A percentile compares a stretch with the other conserved stretches of the same genome.
Conservation (phyloP, 2,797 vertebrate species). For the Alectoris magna region DNA sequence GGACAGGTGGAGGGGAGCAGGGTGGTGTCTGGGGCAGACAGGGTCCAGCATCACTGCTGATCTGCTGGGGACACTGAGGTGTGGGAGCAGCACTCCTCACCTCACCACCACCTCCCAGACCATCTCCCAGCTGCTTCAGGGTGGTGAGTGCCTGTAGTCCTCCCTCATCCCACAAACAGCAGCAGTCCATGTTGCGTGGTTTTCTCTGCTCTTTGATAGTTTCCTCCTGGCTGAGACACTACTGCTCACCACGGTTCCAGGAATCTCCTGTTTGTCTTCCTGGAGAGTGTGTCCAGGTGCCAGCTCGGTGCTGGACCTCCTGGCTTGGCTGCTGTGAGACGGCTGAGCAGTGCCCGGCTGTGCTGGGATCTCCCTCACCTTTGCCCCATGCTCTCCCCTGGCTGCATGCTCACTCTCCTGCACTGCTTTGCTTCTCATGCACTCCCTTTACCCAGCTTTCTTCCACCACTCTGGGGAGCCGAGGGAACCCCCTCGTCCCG, state of each 20-base stretch:
- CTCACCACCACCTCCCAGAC: not conserved
- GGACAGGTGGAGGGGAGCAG: too few relatives aligned
- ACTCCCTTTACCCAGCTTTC: not conserved
- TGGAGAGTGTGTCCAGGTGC: not conserved
- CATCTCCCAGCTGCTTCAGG: not conserved
- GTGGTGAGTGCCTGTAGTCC: not conserved
- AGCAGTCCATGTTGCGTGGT: not conserved
- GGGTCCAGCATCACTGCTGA: not conserved
- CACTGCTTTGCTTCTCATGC: not conserved
- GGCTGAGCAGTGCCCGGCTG: not conserved
- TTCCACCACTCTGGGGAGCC: not conserved
- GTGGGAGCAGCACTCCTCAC: not conserved
- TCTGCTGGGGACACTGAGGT: not conserved
- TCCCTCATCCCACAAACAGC: not conserved
- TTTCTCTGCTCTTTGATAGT: not conserved
- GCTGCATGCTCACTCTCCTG: not conserved
- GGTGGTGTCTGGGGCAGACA: not conserved
- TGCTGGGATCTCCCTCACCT: not conserved
- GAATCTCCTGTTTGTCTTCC: constrained; percentile 53
- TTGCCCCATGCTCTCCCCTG: not conserved
- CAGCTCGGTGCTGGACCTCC: constrained; percentile 7
- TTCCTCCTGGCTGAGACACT: not conserved
- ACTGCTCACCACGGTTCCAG: not conserved
- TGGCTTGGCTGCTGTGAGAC: not conserved
- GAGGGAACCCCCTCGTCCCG: not conserved